Percentiles rank a stretch among this genome's conserved stretches.
These are phyloP conservation scores for Philereme transversata DNA, from an alignment of 2,888 invertebrate species.

Conservation along the genomic window DNA sequence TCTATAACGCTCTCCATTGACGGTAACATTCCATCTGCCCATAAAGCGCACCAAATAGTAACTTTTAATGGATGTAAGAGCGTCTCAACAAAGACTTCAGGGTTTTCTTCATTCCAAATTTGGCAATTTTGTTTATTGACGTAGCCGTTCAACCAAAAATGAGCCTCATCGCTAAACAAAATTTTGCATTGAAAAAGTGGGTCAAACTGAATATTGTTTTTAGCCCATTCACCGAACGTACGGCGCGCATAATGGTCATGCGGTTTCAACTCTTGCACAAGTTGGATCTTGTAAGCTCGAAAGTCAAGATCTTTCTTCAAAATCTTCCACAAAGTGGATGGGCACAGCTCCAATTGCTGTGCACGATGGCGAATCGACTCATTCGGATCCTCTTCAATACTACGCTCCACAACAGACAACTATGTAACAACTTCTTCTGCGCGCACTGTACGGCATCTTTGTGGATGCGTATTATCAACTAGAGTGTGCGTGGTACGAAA, in stretches of 20 bases:
- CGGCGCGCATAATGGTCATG: not conserved
- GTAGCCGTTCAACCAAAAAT: too few relatives aligned
- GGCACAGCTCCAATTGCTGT: constrained; percentile 41
- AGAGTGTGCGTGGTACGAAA: constrained; percentile 42
- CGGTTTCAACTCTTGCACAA: constrained; percentile 32
- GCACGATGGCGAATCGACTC: constrained; percentile 41
- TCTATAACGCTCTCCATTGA: constrained; percentile 48
- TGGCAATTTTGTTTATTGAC: too few relatives aligned
- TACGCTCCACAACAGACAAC: constrained; percentile 32
- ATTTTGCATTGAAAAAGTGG: too few relatives aligned
- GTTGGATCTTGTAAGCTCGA: constrained; percentile 16
- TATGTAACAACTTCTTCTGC: constrained; percentile 36
- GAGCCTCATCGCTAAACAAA: too few relatives aligned
- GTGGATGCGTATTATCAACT: constrained; percentile 31
- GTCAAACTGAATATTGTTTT: too few relatives aligned
- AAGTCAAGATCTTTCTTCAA: constrained; percentile 40
- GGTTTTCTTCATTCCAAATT: too few relatives aligned
- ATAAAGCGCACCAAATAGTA: too few relatives aligned
- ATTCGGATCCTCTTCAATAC: constrained; percentile 40
- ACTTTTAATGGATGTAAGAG: too few relatives aligned
- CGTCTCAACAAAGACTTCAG: too few relatives aligned
- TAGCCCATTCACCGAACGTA: too few relatives aligned
- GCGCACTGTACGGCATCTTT: constrained; percentile 30
- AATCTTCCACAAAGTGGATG: constrained; percentile 39
- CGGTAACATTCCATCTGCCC: constrained; percentile 36